These are phyloP conservation scores for Takifugu flavidus DNA, from an alignment of 2,113 vertebrate genomes.

Conservation along the genomic window DNA sequence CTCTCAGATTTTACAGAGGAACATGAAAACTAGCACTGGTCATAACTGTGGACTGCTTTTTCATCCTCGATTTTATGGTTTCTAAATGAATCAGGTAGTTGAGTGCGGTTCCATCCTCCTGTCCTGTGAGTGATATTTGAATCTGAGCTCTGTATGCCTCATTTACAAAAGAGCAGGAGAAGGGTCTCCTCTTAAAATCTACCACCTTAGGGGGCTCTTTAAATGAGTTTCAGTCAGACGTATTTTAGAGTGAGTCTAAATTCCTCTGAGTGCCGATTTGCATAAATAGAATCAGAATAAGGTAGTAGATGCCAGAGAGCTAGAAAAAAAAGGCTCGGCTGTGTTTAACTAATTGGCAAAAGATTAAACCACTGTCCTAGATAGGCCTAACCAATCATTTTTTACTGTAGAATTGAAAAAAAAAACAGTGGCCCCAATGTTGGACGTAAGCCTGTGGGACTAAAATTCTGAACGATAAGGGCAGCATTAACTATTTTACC, in stretches of 20 bases:
- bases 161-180: conserved; percentile 37
- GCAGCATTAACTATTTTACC: too few relatives aligned
- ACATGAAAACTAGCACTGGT: conserved; percentile 16
- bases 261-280: conserved; percentile 61
- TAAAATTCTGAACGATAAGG: too few relatives aligned
- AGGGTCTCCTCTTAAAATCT: conserved; percentile 41
- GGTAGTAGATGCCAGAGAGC: conserved; percentile 26
- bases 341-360: conserved; percentile 50
- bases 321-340: conserved; percentile 43
- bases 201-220: conserved; percentile 50
- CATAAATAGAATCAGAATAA: conserved; percentile 62
- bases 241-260: conserved; percentile 47
- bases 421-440: conserved; percentile 24
- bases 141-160: conserved; percentile 13
- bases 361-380: conserved; percentile 39
- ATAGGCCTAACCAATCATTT: conserved; percentile 32
- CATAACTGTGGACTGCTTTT: conserved; percentile 29
- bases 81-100: conserved; percentile 32
- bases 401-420: conserved; percentile 23
- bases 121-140: conserved; percentile 27
- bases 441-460: too few relatives aligned
- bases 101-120: conserved; percentile 13
- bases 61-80: conserved; percentile 35
- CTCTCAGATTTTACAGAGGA: conserved; percentile 16
- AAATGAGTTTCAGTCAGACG: conserved; percentile 63